phyloP scores from a whole-genome alignment of 53 echinoderm and acorn worm genomes.

The Arbacia lixula region DNA sequence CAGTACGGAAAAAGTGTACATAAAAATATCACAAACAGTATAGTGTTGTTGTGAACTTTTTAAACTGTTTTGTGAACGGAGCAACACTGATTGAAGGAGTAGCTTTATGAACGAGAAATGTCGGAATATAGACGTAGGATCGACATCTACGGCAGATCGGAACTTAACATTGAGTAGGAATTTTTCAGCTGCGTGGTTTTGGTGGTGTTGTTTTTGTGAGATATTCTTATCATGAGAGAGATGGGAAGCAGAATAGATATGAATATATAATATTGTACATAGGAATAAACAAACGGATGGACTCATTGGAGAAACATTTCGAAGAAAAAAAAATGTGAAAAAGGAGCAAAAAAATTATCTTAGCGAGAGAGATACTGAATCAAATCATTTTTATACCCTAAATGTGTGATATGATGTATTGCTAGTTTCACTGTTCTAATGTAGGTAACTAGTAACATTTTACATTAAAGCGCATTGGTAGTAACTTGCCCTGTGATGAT shows the following conservation, averaged over 20 bases:
- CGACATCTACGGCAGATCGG: neutral
- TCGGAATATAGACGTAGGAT: too few relatives aligned
- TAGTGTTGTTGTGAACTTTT: too few relatives aligned
- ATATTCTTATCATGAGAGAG: neutral
- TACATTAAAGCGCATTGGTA: neutral
- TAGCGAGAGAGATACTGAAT: slow-evolving; percentile 6
- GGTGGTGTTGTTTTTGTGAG: neutral
- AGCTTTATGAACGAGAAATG: too few relatives aligned
- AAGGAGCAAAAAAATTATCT: slow-evolving; percentile 10
- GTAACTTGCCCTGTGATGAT: too few relatives aligned
- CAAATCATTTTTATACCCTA: slow-evolving; percentile 48
- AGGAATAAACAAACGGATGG: slow-evolving; percentile 26
- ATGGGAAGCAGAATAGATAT: neutral
- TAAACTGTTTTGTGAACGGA: too few relatives aligned
- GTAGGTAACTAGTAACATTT: neutral
- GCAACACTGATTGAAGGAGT: too few relatives aligned
- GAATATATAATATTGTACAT: slow-evolving; percentile 32
- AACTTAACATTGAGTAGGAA: neutral
- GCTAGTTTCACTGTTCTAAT: neutral
- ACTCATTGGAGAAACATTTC: slow-evolving; percentile 24
- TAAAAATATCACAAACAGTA: too few relatives aligned
- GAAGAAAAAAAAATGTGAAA: slow-evolving; percentile 40
- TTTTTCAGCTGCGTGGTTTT: neutral
- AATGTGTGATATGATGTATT: slow-evolving; percentile 9
- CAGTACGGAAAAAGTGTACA: too few relatives aligned